Evolutionary conservation across 2,888 invertebrate species (phyloP), one percentile per base, ranked within the genome.

Genomic region (Chymomyza caudatula): DNA sequence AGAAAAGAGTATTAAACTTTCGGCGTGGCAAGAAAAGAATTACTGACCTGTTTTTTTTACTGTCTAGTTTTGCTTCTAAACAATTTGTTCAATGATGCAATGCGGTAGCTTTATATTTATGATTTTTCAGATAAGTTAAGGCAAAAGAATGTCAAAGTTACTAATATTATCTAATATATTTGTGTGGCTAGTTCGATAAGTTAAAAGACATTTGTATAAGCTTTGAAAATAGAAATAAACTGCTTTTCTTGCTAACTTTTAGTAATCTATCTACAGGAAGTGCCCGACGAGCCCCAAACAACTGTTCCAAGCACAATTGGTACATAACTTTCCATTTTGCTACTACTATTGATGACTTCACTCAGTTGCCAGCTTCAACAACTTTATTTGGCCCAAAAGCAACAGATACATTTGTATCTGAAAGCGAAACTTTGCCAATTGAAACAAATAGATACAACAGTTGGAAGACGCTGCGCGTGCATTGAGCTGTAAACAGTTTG

Each of bases 81-180:
- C 75, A 72, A 83, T 82, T 83, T 79, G 67, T 47, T 69, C 80
- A 77, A 69, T 83, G 80, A 85, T 83, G 84, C 79, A 85, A 62
- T 79, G 85, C 79, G 76, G 78, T 54, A 69, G 67, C 63, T 83
- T 55, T 69, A 71, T 80, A 74, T 85, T 80, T 85, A 83, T 83
- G 78, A 80, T 75, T 68, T 63, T 57, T 55, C 51, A 53, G 67
- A 67, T 67, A 80, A 70, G 60, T 75, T 73, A 68, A 65, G 61
- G 66, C 65, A 69, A 20, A 49, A 49, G 11, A 53, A 4, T 44
- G 15, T 17, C 37, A 25, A 25, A 25, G 6, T 6, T 25, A 25
- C 5, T 25, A 6, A 25, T 25, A 6, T 25, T 6, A 25, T 6
- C 25, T 25, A 6, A 4, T 6, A 25, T 25, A 25, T 25, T 25